Evolutionary conservation across 2,888 invertebrate species (phyloP).

Genomic region (Nycteola revayana): DNA sequence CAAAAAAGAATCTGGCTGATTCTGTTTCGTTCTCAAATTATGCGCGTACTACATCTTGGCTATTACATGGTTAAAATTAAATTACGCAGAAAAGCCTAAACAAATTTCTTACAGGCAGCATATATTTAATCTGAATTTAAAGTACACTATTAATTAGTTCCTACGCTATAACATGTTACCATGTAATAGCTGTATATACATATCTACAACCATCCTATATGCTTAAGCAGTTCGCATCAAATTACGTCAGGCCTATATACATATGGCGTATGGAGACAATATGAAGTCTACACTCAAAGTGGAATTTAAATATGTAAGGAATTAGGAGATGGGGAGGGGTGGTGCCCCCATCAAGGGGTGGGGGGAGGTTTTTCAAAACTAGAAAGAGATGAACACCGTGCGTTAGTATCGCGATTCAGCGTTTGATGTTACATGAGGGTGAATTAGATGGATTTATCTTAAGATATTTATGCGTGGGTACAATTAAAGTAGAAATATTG

Average conservation of each 20-base stretch:
- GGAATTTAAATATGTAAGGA: conserved; percentile 82
- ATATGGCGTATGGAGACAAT: conserved; percentile 73
- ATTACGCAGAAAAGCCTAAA: too few relatives aligned
- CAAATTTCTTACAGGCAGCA: too few relatives aligned
- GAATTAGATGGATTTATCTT: conserved; percentile 45
- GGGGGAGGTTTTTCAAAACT: conserved; percentile 75
- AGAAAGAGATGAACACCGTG: conserved; percentile 80
- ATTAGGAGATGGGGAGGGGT: conserved; percentile 76
- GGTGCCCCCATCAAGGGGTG: conserved; percentile 22
- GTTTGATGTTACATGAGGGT: conserved; percentile 30
- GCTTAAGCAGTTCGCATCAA: conserved; percentile 22
- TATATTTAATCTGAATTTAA: too few relatives aligned
- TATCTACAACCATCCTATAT: too few relatives aligned
- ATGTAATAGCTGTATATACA: too few relatives aligned
- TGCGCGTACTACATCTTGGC: too few relatives aligned
- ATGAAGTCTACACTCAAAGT: conserved; percentile 74
- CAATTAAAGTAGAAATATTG: not conserved
- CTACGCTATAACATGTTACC: too few relatives aligned
- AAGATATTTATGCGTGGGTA: conserved; percentile 35
- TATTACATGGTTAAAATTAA: too few relatives aligned
- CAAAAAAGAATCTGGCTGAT: too few relatives aligned
- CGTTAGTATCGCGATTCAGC: conserved; percentile 77
- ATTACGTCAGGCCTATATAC: conserved; percentile 32
- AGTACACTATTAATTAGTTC: too few relatives aligned
- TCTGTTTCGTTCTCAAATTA: too few relatives aligned